Conservation (phyloP, 2,888 invertebrate species). For the Philhelius pedissequus region DNA sequence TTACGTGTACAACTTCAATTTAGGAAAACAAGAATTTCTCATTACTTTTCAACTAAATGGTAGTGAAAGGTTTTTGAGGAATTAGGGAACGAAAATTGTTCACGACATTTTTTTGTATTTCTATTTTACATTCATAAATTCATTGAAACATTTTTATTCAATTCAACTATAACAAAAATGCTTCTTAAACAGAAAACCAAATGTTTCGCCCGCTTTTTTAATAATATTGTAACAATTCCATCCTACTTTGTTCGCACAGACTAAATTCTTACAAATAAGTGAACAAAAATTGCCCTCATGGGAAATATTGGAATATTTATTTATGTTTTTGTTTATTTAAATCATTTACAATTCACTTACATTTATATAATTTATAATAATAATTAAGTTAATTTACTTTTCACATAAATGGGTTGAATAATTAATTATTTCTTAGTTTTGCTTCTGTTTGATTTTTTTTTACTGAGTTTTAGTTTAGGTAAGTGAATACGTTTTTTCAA, state of each 20-base stretch:
- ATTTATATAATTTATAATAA: constrained; percentile 65
- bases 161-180: no score
- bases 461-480: background rate
- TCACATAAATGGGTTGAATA: constrained; percentile 49
- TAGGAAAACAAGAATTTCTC: no score
- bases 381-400: constrained; percentile 47
- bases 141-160: no score
- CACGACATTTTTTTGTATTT: no score
- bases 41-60: no score
- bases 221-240: background rate
- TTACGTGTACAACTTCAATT: no score
- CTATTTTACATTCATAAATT: no score
- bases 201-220: background rate
- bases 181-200: no score
- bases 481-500: constrained; percentile 22
- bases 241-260: no score
- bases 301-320: constrained; percentile 72
- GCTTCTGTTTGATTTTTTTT: constrained; percentile 29
- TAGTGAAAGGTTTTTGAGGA: no score
- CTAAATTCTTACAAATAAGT: background rate
- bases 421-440: no score
- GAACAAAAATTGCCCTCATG: constrained; percentile 60
- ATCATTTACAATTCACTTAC: constrained; percentile 69
- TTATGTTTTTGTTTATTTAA: constrained; percentile 29
- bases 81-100: no score